These are phyloP conservation scores for Geodia barretti DNA, from an alignment of 37 sponge, comb jelly and placozoan genomes.

Conservation along the genomic window DNA sequence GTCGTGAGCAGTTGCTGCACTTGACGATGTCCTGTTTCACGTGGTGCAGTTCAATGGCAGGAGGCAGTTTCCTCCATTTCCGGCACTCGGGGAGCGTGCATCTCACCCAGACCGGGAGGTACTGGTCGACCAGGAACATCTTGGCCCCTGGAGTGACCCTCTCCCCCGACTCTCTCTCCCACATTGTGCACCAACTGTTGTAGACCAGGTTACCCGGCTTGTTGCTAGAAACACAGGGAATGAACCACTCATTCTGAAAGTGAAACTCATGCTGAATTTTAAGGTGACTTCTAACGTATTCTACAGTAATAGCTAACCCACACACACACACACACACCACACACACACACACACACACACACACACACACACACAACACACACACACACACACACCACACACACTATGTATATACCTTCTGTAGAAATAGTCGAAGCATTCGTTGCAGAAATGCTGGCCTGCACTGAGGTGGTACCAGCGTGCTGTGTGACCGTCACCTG, in stretches of 20 bases:
- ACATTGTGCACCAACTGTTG: constrained; percentile 47
- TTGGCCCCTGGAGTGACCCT: constrained; percentile 35
- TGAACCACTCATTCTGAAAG: no score
- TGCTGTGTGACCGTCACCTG: constrained; percentile 51
- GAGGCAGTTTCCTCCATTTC: constrained; percentile 69
- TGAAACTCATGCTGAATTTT: no score
- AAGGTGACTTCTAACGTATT: no score
- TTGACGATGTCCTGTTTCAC: constrained; percentile 61
- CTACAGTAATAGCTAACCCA: no score
- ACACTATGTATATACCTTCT: constrained; percentile 66
- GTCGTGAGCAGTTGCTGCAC: constrained; percentile 50
- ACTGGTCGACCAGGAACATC: constrained; percentile 60
- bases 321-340: no score
- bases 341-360: no score
- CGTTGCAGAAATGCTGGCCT: constrained; percentile 85
- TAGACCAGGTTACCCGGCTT: constrained; percentile 54
- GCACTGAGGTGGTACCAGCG: constrained; percentile 82
- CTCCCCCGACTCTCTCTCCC: constrained; percentile 64
- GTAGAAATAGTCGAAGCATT: constrained; percentile 83
- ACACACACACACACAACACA: no score
- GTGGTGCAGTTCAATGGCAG: constrained; percentile 48
- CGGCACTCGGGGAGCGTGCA: constrained; percentile 52
- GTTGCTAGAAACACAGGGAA: no score
- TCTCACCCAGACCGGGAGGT: constrained; percentile 75
- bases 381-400: neutral